Evolutionary conservation across 2,113 vertebrate species (phyloP).

Genomic region (Cinclus cinclus): DNA sequence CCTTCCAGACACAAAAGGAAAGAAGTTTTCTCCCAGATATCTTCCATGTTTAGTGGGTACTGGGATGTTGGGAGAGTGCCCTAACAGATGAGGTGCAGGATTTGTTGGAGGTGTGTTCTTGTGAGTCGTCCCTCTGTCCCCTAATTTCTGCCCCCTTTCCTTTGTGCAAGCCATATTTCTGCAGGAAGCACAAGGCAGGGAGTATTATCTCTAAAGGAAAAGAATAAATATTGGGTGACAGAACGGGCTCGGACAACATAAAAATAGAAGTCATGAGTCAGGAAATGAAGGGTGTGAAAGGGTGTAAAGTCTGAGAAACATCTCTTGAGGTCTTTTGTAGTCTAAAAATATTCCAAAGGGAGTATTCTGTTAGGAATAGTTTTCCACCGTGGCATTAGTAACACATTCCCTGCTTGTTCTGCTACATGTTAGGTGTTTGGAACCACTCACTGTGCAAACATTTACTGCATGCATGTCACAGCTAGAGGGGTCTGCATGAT

Average conservation of each 20-base stretch:
- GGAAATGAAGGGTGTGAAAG: neutral
- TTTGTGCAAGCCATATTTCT: neutral
- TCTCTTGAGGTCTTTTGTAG: neutral
- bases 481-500: neutral
- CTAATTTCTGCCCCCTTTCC: neutral
- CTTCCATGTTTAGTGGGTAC: neutral
- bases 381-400: neutral
- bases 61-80: neutral
- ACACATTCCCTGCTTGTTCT: neutral
- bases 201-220: neutral
- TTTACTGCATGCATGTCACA: neutral
- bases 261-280: neutral
- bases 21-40: neutral
- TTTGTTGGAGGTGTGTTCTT: neutral
- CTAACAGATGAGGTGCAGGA: neutral
- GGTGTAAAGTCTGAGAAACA: neutral
- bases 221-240: neutral
- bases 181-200: neutral
- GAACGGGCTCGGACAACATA: neutral
- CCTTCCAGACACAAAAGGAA: neutral
- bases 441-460: neutral
- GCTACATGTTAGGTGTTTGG: neutral
- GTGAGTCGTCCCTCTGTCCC: neutral
- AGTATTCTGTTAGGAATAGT: neutral
- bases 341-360: neutral